phyloP scores from a whole-genome alignment of 2,113 vertebrate species.

The Sylvia atricapilla region DNA sequence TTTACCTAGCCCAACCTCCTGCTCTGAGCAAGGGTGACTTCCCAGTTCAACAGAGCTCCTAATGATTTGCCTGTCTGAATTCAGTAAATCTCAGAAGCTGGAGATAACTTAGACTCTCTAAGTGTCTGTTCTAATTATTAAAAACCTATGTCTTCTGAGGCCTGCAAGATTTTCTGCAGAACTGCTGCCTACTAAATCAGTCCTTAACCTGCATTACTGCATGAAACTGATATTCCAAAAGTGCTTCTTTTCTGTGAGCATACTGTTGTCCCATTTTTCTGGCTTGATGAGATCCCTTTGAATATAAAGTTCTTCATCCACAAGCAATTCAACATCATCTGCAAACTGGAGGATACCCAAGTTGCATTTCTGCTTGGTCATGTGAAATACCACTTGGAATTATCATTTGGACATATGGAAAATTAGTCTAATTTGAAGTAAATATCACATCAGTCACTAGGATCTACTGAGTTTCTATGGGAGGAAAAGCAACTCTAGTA shows the following conservation, averaged over 20 bases:
- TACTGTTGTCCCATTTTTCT: background rate
- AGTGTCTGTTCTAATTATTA: background rate
- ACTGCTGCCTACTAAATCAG: background rate
- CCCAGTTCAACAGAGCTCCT: background rate
- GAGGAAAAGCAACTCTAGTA: background rate
- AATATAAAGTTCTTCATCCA: background rate
- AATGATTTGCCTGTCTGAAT: background rate
- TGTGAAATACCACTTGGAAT: background rate
- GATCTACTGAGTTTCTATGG: background rate
- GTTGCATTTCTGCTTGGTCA: background rate
- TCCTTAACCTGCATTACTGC: background rate
- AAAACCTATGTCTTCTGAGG: background rate
- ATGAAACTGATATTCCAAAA: background rate
- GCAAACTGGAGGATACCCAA: background rate
- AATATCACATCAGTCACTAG: background rate
- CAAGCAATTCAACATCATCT: background rate
- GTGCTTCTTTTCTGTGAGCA: background rate
- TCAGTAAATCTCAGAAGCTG: background rate
- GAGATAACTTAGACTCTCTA: background rate
- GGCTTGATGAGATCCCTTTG: background rate
- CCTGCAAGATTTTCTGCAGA: background rate
- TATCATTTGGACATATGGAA: background rate
- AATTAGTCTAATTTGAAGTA: background rate
- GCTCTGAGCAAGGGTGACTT: background rate
- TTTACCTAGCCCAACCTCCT: background rate